Evolutionary conservation across 2,113 vertebrate species (phyloP).

Genomic region (Pterocles orientalis): DNA sequence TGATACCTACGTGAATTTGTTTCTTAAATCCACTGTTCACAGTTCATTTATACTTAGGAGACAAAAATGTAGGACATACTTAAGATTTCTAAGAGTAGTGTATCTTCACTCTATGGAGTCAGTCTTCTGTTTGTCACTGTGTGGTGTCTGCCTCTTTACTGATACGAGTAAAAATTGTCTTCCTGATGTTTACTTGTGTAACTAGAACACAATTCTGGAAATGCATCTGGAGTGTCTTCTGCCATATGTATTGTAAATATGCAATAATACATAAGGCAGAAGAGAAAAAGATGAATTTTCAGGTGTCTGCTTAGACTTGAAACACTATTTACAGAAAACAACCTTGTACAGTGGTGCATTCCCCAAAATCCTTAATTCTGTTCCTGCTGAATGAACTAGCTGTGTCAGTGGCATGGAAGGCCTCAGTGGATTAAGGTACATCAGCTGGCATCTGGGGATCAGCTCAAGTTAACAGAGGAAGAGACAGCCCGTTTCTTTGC

Average conservation of each 20-base stretch:
- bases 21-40: not conserved
- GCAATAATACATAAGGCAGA: not conserved
- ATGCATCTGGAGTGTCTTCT: not conserved
- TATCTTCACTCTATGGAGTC: not conserved
- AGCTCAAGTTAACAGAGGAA: not conserved
- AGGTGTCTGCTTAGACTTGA: not conserved
- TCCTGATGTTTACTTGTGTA: conserved; percentile 31
- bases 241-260: not conserved
- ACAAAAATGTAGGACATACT: not conserved
- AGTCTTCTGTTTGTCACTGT: not conserved
- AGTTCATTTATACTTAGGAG: not conserved
- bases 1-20: not conserved
- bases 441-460: not conserved
- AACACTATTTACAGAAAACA: not conserved
- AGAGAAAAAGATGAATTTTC: not conserved
- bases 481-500: not conserved
- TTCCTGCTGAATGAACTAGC: not conserved
- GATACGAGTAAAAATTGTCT: not conserved
- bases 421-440: not conserved
- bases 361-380: not conserved
- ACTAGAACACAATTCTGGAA: not conserved
- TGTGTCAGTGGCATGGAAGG: not conserved
- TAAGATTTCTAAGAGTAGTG: not conserved
- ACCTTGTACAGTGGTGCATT: not conserved
- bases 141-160: not conserved